These are phyloP conservation scores for Luffia ferchaultella DNA, from an alignment of 2,888 invertebrate species.

Conservation along the genomic window DNA sequence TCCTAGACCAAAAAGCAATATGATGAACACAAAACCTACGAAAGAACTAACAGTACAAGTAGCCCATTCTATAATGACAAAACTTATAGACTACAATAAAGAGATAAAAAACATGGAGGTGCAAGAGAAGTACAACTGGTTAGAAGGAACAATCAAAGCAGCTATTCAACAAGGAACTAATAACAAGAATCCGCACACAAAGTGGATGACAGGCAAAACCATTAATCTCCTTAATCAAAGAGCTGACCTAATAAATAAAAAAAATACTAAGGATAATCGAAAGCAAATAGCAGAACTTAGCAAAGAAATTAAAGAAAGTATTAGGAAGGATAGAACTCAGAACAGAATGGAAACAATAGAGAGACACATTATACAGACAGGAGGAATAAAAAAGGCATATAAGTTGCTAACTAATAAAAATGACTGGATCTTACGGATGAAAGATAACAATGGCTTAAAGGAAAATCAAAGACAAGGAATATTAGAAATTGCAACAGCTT, in stretches of 20 bases:
- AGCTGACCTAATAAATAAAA: background rate
- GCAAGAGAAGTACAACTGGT: background rate
- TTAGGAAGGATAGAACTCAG: background rate
- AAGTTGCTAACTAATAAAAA: background rate
- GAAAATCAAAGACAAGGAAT: background rate
- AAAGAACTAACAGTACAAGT: background rate
- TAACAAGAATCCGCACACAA: background rate
- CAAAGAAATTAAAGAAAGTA: slow-evolving; percentile 3
- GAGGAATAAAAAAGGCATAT: slow-evolving; percentile 5
- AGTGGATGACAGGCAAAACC: background rate
- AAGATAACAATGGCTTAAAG: background rate
- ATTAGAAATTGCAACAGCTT: background rate
- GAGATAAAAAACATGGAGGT: background rate
- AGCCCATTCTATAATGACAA: background rate
- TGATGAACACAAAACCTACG: background rate
- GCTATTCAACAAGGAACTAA: background rate
- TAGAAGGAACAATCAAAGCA: background rate
- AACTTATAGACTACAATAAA: background rate
- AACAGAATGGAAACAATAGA: background rate
- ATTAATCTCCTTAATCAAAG: background rate
- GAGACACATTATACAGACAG: slow-evolving; percentile 3
- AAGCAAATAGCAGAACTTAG: slow-evolving; percentile 1
- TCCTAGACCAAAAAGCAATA: background rate
- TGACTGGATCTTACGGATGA: slow-evolving; percentile 3
- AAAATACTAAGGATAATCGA: background rate